Evolutionary conservation across 1,140 invertebrate species (phyloP), one percentile per base, ranked within the genome.

Genomic region (Holcopasites calliopsidis): DNA sequence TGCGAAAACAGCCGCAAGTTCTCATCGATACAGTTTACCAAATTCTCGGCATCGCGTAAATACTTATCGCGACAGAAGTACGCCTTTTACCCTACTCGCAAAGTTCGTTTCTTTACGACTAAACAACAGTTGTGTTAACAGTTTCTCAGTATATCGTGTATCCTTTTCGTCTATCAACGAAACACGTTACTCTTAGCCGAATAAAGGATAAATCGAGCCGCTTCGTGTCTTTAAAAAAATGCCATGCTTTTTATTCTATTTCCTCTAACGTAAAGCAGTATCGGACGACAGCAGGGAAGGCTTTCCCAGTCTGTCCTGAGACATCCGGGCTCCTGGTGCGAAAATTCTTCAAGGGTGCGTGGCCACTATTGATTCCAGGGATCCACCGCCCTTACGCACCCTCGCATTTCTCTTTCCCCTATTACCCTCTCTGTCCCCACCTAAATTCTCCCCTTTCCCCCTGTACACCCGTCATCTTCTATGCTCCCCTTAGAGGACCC

Each of bases 261-360:
- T 76, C 49, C 54, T 50, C 33, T 35, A 26, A 31, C 0, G 28
- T 50, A 58, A 23, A 55, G n/a, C 26, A 33, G 26, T 26, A 57
- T 72, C 40, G 23, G 52, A 58, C 38, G 42, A 44, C 26, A 38
- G 28, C 6, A n/a, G 69, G 23, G 60, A 62, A 77, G 65, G 75
- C 61, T 57, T 76, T 54, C 11, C 66, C 57, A 54, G 55, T 57
- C 42, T 57, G 58, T 74, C 70, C 76, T 76, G 77, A 82, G 79
- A 86, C 65, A 84, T 83, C 79, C 84, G 79, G 80, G 52, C 65
- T 76, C 50, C 62, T 80, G 82, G 77, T 82, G 81, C 81, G 86
- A 86, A 88, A 87, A 87, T 87, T 86, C 77, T 82, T 74, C 86
- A 84, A 88, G 85, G 87, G 85, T 88, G 80, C 86, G 86, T 86